These are phyloP conservation scores for Caenorhabditis sp. DNA, from an alignment of 2,888 invertebrate species.

Conservation along the genomic window DNA sequence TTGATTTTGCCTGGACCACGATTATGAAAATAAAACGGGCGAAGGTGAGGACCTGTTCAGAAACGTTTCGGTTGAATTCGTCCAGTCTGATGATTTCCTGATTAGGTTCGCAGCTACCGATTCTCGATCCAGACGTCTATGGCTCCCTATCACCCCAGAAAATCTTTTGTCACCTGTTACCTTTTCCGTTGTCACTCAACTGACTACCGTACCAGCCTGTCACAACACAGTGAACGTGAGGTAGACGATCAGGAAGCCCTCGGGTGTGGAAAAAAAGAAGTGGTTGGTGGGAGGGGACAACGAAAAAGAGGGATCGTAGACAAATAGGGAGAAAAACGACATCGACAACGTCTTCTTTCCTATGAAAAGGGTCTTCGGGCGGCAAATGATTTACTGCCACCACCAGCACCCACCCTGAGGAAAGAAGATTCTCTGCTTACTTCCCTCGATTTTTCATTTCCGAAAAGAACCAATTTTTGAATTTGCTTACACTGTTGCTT, in stretches of 20 bases:
- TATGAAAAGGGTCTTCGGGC: slow-evolving; percentile 31
- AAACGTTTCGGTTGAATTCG: no score
- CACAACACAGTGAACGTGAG: not conserved
- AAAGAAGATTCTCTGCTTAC: slow-evolving; percentile 13
- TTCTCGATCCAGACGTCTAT: no score
- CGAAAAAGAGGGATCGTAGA: slow-evolving; percentile 39
- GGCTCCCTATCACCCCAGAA: not conserved
- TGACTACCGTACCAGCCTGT: not conserved
- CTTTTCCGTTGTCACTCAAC: not conserved
- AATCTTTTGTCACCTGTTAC: no score
- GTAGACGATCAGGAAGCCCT: slow-evolving; percentile 4
- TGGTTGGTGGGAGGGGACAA: not conserved
- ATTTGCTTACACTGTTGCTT: not conserved
- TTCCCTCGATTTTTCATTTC: slow-evolving; percentile 32
- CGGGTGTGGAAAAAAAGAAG: slow-evolving; percentile 30
- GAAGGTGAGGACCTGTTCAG: no score
- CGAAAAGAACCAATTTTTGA: slow-evolving; percentile 10
- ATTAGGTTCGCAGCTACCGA: no score
- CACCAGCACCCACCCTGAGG: slow-evolving; percentile 30
- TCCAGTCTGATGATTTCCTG: no score
- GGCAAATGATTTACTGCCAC: slow-evolving; percentile 64
- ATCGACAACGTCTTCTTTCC: slow-evolving; percentile 34
- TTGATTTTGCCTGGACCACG: no score
- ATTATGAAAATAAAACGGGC: no score
- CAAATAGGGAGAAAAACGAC: slow-evolving; percentile 39